A percentile compares a stretch with the other conserved stretches of the same genome.
phyloP scores from a whole-genome alignment of 2,888 invertebrate species.

The Gari tellinella region DNA sequence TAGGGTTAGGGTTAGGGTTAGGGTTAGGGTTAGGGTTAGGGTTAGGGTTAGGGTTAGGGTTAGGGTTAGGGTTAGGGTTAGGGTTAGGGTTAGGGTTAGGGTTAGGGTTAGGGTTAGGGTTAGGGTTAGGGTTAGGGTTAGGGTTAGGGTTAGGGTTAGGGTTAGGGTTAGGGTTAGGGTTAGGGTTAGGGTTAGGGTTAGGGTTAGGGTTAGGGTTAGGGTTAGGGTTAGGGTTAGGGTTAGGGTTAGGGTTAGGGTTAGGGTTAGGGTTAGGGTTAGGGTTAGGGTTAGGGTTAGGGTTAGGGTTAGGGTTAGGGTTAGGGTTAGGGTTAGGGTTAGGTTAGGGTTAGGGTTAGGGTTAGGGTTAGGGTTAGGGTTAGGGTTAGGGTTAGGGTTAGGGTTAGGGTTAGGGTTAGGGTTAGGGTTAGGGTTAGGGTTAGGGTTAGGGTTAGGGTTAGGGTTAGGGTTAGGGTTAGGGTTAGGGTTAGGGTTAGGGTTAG shows the following conservation, averaged over 20 bases:
- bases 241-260: constrained; percentile 55
- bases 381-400: too few species aligned
- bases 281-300: constrained; percentile 50
- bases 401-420: constrained; percentile 50
- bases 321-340: constrained; percentile 49
- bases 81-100: constrained; percentile 46
- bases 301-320: constrained; percentile 53
- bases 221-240: constrained; percentile 60
- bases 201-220: constrained; percentile 60
- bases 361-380: too few species aligned
- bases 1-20: constrained; percentile 67
- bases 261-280: constrained; percentile 47
- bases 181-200: constrained; percentile 43
- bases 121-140: constrained; percentile 53
- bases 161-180: constrained; percentile 57
- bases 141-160: constrained; percentile 63
- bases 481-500: constrained; percentile 55
- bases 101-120: constrained; percentile 60
- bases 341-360: too few species aligned
- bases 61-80: constrained; percentile 61
- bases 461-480: too few species aligned
- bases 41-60: constrained; percentile 64
- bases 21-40: constrained; percentile 60
- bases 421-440: constrained; percentile 53
- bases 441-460: constrained; percentile 52